A percentile compares a stretch with the other conserved stretches of the same genome.
Conservation (phyloP, 2,797 vertebrate species). For the Syncerus caffer region DNA sequence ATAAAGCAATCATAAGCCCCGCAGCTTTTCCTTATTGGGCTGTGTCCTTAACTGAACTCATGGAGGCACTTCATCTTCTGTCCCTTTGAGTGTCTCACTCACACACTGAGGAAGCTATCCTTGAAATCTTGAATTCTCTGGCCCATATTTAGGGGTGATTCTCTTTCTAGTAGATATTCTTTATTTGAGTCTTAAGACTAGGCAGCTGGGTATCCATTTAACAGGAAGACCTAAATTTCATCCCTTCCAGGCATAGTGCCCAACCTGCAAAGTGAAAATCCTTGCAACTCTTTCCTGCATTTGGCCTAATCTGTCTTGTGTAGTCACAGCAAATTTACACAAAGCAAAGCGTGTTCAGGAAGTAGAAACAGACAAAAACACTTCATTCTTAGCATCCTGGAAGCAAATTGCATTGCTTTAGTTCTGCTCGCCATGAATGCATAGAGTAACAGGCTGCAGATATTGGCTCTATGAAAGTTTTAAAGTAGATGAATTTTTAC, state of each 20-base stretch:
- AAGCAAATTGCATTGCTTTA: neutral
- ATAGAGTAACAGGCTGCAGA: neutral
- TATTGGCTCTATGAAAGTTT: neutral
- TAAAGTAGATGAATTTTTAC: neutral
- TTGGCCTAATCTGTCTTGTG: neutral
- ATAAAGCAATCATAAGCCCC: slow-evolving; percentile 4
- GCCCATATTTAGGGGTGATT: slow-evolving; percentile 22
- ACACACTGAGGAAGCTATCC: neutral
- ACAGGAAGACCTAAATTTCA: neutral
- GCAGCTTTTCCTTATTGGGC: slow-evolving; percentile 37
- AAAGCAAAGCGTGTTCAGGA: slow-evolving; percentile 32
- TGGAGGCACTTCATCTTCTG: neutral
- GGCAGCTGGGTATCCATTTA: neutral
- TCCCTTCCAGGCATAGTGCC: neutral
- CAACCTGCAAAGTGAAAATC: neutral
- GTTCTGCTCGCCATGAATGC: neutral
- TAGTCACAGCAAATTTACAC: neutral
- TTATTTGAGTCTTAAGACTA: neutral
- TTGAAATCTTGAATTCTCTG: slow-evolving; percentile 41
- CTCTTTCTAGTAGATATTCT: slow-evolving; percentile 20
- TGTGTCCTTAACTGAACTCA: slow-evolving; percentile 58
- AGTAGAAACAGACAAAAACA: neutral
- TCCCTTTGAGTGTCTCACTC: neutral
- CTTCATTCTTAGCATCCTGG: neutral
- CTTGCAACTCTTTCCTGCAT: neutral